phyloP scores from a whole-genome alignment of 2,888 invertebrate species.

The Caenorhabditis sulstoni region DNA sequence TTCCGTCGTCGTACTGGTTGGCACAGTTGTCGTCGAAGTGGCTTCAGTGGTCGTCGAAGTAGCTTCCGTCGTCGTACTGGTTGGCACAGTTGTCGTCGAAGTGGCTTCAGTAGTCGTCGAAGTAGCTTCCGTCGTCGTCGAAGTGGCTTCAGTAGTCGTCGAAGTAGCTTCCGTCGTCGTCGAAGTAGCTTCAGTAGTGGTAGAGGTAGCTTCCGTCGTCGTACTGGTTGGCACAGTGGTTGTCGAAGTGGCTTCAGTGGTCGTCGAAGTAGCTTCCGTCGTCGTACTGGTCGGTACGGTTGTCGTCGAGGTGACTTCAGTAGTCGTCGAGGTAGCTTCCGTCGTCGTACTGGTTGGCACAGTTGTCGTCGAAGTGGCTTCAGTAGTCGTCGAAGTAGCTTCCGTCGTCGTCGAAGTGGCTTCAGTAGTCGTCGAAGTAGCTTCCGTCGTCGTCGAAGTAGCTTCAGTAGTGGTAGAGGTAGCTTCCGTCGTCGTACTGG shows the following conservation, averaged over 20 bases:
- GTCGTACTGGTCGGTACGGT: not conserved
- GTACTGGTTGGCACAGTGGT: conserved; percentile 1
- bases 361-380: conserved; percentile 20
- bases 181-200: not conserved
- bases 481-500: conserved; percentile 2
- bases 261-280: not conserved
- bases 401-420: conserved; percentile 12
- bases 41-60: conserved; percentile 22
- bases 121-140: conserved; percentile 14
- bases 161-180: conserved; percentile 22
- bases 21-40: conserved; percentile 17
- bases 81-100: not conserved
- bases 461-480: conserved; percentile 8
- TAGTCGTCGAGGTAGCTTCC: conserved; percentile 9
- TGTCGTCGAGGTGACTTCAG: not conserved
- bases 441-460: conserved; percentile 21
- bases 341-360: conserved; percentile 15
- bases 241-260: conserved; percentile 6
- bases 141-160: conserved; percentile 17
- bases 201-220: not conserved
- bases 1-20: conserved; percentile 9
- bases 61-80: conserved; percentile 3
- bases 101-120: conserved; percentile 14
- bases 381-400: conserved; percentile 15
- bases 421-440: conserved; percentile 17